phyloP scores from a whole-genome alignment of 2,113 vertebrate genomes.

The Oreotragus oreotragus region DNA sequence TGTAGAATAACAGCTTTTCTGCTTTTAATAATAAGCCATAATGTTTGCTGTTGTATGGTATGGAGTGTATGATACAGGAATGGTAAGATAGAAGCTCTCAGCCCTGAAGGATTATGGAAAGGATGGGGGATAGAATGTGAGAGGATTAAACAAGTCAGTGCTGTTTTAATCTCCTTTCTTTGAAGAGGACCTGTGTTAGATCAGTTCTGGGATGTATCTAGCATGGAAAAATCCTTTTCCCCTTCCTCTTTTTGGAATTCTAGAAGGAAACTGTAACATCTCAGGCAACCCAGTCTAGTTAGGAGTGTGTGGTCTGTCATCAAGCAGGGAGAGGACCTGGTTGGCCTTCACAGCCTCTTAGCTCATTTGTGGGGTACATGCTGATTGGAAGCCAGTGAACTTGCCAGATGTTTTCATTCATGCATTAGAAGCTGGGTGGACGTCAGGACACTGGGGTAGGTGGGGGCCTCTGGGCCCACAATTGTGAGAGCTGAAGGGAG shows the following conservation, averaged over 20 bases:
- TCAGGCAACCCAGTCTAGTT: neutral
- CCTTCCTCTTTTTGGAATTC: neutral
- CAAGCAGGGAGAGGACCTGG: neutral
- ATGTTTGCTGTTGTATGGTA: neutral
- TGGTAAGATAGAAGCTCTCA: neutral
- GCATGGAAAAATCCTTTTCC: neutral
- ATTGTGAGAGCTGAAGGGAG: neutral
- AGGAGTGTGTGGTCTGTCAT: neutral
- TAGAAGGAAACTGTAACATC: neutral
- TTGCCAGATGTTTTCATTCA: neutral
- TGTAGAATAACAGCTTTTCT: neutral
- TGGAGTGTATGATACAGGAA: neutral
- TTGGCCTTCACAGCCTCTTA: neutral
- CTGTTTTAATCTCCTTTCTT: neutral
- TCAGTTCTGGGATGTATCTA: neutral
- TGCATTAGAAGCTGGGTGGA: neutral
- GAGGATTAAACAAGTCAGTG: neutral
- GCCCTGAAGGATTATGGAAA: neutral
- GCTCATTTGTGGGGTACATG: neutral
- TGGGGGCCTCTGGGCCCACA: neutral
- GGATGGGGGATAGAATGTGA: neutral
- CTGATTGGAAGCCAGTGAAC: neutral
- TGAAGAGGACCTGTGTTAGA: neutral
- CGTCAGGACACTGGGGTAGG: neutral
- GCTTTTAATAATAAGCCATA: neutral